Base-by-base conservation (phyloP, 2,888 invertebrate species). In the Agriotes lineatus region DNA sequence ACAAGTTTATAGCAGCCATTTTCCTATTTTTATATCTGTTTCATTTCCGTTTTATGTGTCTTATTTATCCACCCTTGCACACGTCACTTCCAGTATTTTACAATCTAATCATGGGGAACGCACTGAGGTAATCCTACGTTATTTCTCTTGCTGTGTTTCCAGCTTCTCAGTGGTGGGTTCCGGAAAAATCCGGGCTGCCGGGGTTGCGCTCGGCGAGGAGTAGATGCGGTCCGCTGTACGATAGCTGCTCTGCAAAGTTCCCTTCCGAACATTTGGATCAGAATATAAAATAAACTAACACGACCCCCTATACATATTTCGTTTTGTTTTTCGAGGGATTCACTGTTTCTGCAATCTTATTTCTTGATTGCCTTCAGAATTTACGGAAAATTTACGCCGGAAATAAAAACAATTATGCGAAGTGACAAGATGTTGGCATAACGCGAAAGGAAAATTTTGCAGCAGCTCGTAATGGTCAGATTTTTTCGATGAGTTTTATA, bases 41-140 rank as follows among this genome's bases (percentile, higher is more conserved):
- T 84, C 84, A 84, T 85, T 84, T 82, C 81, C 83, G 82, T 85
- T 85, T 85, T 84, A 85, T 84, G 84, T 83, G 81, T 82, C 83
- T 84, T 85, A 85, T 85, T 84, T 84, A 84, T 84, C 85, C 85
- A 84, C 85, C 84, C 84, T 82, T 83, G 83, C 83, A 82, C 82
- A 84, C 84, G 85, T 84, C 85, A 84, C 84, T 84, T 85, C 83
- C 84, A 85, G 85, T 85, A 85, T 85, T 85, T 85, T 85, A 85
- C 85, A 85, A 85, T 85, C 85, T 85, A 85, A 85, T 85, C 85
- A 85, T 85, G 84, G 84, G 83, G 84, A 85, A 85, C 85, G 85
- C 85, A 85, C 84, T 84, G 82, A 79, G 81, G 84, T 84, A 85
- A 85, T 85, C 85, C 85, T 75, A 82, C 81, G 84, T 84, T 85